Evolutionary conservation across 2,113 vertebrate species (phyloP).

Genomic region (Lepus timidus): DNA sequence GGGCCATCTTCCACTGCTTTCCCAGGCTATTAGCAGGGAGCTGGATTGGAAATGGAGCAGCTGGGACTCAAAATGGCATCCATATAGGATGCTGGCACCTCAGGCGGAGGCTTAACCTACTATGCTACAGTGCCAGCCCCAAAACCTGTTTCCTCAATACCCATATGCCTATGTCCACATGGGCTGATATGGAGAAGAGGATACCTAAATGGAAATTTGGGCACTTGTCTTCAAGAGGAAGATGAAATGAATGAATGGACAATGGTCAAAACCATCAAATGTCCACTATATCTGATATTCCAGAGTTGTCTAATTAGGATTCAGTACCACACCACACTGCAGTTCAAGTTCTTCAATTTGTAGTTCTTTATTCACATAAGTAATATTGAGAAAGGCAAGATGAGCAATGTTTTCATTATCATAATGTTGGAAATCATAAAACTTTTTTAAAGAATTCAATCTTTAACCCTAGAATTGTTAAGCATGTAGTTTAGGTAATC

Average conservation of each 20-base stretch:
- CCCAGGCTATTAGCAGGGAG: too few relatives aligned
- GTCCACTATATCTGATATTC: not conserved
- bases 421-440: slow-evolving; percentile 50
- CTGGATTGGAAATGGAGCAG: too few relatives aligned
- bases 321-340: not conserved
- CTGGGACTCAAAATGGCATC: too few relatives aligned
- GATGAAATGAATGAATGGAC: not conserved
- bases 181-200: not conserved
- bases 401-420: slow-evolving; percentile 27
- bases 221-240: not conserved
- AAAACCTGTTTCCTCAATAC: not conserved
- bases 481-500: not conserved
- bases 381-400: slow-evolving; percentile 42
- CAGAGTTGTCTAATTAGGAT: slow-evolving; percentile 35
- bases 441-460: not conserved
- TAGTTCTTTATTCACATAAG: slow-evolving; percentile 27
- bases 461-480: not conserved
- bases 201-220: slow-evolving; percentile 5
- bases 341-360: slow-evolving; percentile 36
- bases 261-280: not conserved
- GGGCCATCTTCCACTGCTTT: too few relatives aligned
- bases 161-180: not conserved
- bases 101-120: too few relatives aligned
- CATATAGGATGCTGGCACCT: too few relatives aligned
- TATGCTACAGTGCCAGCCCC: too few relatives aligned